Percentiles rank a stretch among this genome's conserved stretches.
Conservation (phyloP, 2,888 invertebrate genomes). For the Pristionchus exspectatus region DNA sequence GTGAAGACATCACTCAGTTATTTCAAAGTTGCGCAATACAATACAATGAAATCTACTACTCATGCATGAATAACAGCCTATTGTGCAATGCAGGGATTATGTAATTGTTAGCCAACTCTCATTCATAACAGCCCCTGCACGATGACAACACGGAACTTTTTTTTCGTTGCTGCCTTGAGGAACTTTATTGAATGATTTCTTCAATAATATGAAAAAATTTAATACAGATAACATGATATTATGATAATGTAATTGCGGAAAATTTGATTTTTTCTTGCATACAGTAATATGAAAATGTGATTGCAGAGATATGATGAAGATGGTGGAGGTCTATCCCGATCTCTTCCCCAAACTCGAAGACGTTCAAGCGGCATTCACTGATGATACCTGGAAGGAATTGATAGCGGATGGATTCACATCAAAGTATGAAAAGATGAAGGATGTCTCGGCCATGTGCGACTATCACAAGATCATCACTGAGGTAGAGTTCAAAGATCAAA, state of each 20-base stretch:
- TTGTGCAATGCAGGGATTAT: no score
- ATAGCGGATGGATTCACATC: conserved; percentile 63
- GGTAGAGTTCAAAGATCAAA: conserved; percentile 57
- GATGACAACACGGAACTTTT: no score
- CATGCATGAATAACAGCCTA: no score
- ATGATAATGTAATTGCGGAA: background rate
- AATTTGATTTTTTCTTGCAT: no score
- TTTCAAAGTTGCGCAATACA: no score
- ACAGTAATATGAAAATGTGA: background rate
- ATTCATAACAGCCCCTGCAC: no score
- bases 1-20: no score
- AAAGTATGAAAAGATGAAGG: conserved; percentile 64
- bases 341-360: conserved; percentile 63
- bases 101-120: no score
- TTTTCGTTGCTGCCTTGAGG: no score
- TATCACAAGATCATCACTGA: conserved; percentile 72
- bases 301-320: conserved; percentile 68
- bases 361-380: conserved; percentile 62
- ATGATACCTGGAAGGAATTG: conserved; percentile 65
- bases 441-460: conserved; percentile 66
- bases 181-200: no score
- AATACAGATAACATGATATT: no score
- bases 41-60: no score
- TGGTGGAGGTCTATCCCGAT: conserved; percentile 66
- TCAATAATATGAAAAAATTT: background rate